Conservation (phyloP, 2,113 vertebrate genomes). For the Ceuthmochares aereus region DNA sequence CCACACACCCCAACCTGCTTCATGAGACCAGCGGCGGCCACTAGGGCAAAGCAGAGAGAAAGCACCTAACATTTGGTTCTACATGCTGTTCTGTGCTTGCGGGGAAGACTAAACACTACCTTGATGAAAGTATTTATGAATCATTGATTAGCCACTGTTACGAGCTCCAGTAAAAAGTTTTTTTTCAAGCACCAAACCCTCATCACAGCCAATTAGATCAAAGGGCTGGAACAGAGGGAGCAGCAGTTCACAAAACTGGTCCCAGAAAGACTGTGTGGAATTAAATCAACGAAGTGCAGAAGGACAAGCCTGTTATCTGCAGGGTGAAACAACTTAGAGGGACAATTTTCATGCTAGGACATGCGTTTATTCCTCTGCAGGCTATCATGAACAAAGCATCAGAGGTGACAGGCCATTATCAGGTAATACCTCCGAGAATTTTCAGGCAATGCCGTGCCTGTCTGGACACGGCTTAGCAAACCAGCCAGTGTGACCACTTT, state of each 20-base stretch:
- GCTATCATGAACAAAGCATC: not conserved
- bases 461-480: not conserved
- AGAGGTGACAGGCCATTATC: not conserved
- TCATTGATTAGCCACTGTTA: conserved; percentile 6
- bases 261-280: not conserved
- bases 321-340: not conserved
- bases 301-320: not conserved
- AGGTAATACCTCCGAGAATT: not conserved
- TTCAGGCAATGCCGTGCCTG: not conserved
- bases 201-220: not conserved
- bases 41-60: not conserved
- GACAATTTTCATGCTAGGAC: not conserved
- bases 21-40: accelerated
- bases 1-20: accelerated
- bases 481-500: not conserved
- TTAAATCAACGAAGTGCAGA: not conserved
- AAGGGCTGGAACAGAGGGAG: not conserved
- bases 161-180: not conserved
- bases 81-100: accelerated
- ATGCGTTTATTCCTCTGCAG: not conserved
- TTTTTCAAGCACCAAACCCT: not conserved
- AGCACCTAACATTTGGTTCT: not conserved
- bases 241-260: not conserved
- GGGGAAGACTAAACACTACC: not conserved
- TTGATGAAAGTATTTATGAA: not conserved